Evolutionary conservation across 2,797 vertebrate genomes (phyloP), one percentile per base, ranked within the genome.

Genomic region (Aulostomus chinensis): DNA sequence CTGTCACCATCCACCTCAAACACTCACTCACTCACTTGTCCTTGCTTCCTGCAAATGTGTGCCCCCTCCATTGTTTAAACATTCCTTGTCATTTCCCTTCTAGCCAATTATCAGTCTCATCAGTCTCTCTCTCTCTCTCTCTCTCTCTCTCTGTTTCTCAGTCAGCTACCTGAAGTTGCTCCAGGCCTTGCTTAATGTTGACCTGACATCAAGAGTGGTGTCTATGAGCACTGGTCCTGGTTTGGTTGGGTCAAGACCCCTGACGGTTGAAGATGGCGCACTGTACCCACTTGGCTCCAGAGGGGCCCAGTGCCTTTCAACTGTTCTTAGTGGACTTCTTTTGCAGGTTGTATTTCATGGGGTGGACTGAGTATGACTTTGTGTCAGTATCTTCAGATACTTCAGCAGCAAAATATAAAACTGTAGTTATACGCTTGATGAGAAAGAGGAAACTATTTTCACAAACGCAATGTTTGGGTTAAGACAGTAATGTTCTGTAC

Each of bases 91-190:
- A 11, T 56, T 18, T 51, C 22, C 10, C 25, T 25, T 13, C 3
- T 9, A n/a, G n/a, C n/a, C n/a, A n/a, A n/a, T n/a, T n/a, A n/a
- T n/a, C n/a, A n/a, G n/a, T n/a, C n/a, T n/a, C 17, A 21, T 3
- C 15, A 17, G 18, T 9, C 13, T 13, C 28, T 10, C 6, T n/a
- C 30, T 49, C 31, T 45, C 3, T 14, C 18, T 26, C 7, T 9
- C 3, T 14, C 16, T 20, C 4, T 31, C 12, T 46, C 37, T 21
- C 24, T 28, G 21, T 3, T 13, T 24, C 28, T n/a, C 83, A 96
- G 94, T 89, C 61, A 90, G 93, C 81, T 89, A 92, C 66, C 73
- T 96, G 69, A 85, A 84, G 58, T 82, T 98, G 68, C 87, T 98
- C 75, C 91, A 92, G 88, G 84, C 73, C 33, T 31, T 92, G 2